phyloP scores from a whole-genome alignment of 2,888 invertebrate genomes.

The Cyrtodaria siliqua region DNA sequence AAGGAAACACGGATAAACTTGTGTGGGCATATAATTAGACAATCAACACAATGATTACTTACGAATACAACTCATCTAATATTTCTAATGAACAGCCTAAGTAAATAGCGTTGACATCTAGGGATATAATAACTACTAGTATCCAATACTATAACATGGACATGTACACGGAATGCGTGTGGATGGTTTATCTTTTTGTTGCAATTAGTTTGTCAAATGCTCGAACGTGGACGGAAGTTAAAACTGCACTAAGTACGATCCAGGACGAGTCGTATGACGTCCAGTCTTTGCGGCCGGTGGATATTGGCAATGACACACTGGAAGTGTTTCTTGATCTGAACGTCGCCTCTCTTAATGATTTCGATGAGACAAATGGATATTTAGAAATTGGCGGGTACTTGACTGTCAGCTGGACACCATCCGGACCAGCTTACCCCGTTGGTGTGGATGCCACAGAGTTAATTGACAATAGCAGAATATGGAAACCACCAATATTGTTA shows the following conservation, averaged over 20 bases:
- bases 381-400: constrained; percentile 50
- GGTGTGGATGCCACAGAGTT: not conserved
- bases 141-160: too few species aligned
- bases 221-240: not conserved
- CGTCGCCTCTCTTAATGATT: constrained; percentile 31
- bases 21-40: too few species aligned
- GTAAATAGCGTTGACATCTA: too few species aligned
- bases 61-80: too few species aligned
- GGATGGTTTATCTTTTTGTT: too few species aligned
- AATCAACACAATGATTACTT: too few species aligned
- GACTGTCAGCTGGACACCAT: constrained; percentile 23
- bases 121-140: too few species aligned
- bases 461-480: constrained; percentile 12
- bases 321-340: constrained; percentile 21
- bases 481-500: constrained; percentile 42
- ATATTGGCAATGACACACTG: not conserved
- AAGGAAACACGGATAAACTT: too few species aligned
- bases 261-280: too few species aligned
- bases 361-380: constrained; percentile 36
- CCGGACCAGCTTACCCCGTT: not conserved
- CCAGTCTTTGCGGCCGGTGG: constrained; percentile 18
- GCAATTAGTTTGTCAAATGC: not conserved
- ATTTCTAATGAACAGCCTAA: too few species aligned
- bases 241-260: not conserved
- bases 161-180: too few species aligned